Conservation (phyloP, 2,888 invertebrate genomes). For the Melinopterus prodromus region DNA sequence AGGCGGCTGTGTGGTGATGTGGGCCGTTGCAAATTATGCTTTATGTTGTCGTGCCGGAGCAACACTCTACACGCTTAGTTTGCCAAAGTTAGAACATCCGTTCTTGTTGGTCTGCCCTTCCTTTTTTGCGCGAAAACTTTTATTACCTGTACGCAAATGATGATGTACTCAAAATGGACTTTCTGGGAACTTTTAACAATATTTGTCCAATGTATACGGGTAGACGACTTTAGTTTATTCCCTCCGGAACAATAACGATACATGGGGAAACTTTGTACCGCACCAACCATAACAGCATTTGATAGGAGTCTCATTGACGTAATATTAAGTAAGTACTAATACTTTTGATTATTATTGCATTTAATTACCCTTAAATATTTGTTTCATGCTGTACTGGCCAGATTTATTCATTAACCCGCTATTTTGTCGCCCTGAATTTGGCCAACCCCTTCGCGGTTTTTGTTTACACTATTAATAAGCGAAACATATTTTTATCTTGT, state of each 20-base stretch:
- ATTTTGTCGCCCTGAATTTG: no score
- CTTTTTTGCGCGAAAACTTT: background rate
- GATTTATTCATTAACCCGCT: no score
- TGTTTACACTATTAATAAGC: no score
- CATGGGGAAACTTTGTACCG: conserved; percentile 58
- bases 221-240: background rate
- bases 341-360: no score
- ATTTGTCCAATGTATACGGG: background rate
- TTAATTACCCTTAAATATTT: no score
- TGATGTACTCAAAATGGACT: background rate
- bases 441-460: no score
- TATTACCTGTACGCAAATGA: conserved; percentile 4
- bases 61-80: background rate
- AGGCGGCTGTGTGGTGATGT: conserved; percentile 17
- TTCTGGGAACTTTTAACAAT: background rate
- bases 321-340: no score
- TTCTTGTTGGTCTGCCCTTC: background rate
- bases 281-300: conserved; percentile 50
- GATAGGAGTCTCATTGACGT: background rate
- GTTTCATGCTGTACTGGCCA: no score
- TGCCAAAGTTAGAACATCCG: background rate
- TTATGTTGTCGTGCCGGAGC: conserved; percentile 21
- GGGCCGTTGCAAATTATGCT: conserved; percentile 28
- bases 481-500: no score
- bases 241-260: background rate